These are phyloP conservation scores for Phymanthus crucifer DNA, from an alignment of 92 coral and sea anemone species.

Conservation along the genomic window DNA sequence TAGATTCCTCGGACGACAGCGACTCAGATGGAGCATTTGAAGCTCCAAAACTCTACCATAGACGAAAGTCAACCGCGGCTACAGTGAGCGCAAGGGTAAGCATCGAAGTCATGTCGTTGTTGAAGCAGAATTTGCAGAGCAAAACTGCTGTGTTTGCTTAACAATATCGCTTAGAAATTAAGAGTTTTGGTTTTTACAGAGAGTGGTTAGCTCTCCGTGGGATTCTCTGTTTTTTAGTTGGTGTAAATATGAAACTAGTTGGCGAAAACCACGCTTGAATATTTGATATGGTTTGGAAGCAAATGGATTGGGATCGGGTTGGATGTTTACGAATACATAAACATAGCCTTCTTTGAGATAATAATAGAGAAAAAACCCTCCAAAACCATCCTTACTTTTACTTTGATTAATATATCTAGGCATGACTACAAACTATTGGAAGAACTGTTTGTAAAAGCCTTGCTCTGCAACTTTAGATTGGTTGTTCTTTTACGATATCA, in stretches of 20 bases:
- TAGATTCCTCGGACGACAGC: conserved; percentile 88
- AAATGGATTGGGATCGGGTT: not conserved
- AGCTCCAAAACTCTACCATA: conserved; percentile 74
- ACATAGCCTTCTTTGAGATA: not conserved
- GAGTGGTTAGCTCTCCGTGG: not conserved
- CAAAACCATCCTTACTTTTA: not conserved
- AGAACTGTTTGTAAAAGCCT: not conserved
- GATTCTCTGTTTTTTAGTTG: not conserved
- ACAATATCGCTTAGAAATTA: conserved; percentile 12
- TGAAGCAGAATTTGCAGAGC: conserved; percentile 5
- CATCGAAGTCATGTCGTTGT: not conserved
- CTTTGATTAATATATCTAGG: not conserved
- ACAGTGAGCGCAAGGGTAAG: conserved; percentile 86
- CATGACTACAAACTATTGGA: not conserved
- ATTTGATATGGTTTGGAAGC: conserved; percentile 14
- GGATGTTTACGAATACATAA: conserved; percentile 3
- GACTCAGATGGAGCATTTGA: conserved; percentile 79
- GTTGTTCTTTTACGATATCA: conserved; percentile 9
- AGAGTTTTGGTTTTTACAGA: conserved; percentile 5
- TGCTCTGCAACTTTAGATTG: not conserved
- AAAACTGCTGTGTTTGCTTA: conserved; percentile 5
- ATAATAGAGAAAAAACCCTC: not conserved
- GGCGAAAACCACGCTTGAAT: conserved; percentile 2
- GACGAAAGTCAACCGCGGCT: conserved; percentile 86
- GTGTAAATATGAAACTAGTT: not conserved